Conservation (phyloP, 2,113 vertebrate genomes). For the Lampris incognitus region DNA sequence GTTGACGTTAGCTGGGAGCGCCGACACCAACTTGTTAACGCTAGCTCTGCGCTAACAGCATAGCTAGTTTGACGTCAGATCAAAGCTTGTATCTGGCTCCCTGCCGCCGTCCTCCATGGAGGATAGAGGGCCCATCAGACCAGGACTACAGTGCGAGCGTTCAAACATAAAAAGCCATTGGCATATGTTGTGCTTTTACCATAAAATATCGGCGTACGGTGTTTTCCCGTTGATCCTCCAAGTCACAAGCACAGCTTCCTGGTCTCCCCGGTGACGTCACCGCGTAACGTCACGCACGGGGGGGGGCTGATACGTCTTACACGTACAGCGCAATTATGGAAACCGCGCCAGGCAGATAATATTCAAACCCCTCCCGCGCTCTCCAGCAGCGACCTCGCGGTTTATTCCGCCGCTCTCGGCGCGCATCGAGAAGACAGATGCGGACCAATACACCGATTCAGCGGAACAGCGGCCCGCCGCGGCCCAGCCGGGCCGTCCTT, state of each 20-base stretch:
- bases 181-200: conserved; percentile 17
- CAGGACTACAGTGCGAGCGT: not conserved
- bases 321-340: not conserved
- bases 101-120: not conserved
- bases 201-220: conserved; percentile 11
- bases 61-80: accelerated
- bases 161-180: conserved; percentile 36
- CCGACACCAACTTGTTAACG: conserved; percentile 15
- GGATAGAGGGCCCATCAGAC: not conserved
- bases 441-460: no score
- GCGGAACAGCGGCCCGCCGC: no score
- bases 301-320: not conserved
- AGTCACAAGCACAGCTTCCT: conserved; percentile 29
- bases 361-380: no score
- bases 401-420: no score
- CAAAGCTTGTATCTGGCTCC: not conserved
- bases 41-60: not conserved
- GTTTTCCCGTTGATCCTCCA: conserved; percentile 19
- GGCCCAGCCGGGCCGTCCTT: not conserved
- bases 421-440: no score
- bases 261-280: conserved; percentile 36
- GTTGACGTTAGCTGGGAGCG: not conserved
- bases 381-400: no score
- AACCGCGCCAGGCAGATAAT: no score
- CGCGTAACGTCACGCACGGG: not conserved